Base-by-base conservation (phyloP, 2,113 vertebrate genomes). In the human (Homo sapiens) region DNA sequence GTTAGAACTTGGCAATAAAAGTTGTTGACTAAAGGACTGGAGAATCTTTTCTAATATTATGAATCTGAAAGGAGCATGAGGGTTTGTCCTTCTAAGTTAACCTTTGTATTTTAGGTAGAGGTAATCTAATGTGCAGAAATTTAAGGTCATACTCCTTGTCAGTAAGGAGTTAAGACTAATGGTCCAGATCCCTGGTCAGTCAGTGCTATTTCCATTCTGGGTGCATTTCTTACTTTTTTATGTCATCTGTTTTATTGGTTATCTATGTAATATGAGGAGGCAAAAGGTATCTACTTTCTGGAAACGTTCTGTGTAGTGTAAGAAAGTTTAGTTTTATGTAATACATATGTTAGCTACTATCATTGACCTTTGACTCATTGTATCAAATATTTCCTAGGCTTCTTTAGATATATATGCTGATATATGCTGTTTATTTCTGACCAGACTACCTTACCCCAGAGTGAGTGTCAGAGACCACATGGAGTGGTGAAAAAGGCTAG, bases 21-120 rank as follows among this genome's bases (percentile, higher is more conserved):
- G 68, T 93, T 93, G 17, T 73, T 94, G 91, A 87, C 76, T 75
- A n/a, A 96, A 94, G 40, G 64, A n/a, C 13, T 80, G n/a, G 50
- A 80, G 52, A 48, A 18, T 85, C 35, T 76, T 89, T 93, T 66
- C 23, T 73, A 86, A 90, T 25, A 52, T n/a, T 38, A 32, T 61
- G 89, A 61, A 45, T 92, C 66, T 55, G n/a, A 81, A 94, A 64
- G 55, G 9, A n/a, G 7, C 23, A 57, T 50, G 32, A 70, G 50
- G 23, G 22, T 48, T 96, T 17, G 17, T 55, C 16, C 50, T 93
- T 97, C 40, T 57, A 81, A 50, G 40, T 16, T 75, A 48, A 83
- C 2, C 45, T 85, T 93, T 82, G 50, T 79, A 14, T 66, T 84
- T 84, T 81, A 92, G 32, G 43, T 23, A 38, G 4, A 59, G 7